Evolutionary conservation across 2,888 invertebrate genomes (phyloP), one percentile per base, ranked within the genome.

Genomic region (Exocentrus adspersus): DNA sequence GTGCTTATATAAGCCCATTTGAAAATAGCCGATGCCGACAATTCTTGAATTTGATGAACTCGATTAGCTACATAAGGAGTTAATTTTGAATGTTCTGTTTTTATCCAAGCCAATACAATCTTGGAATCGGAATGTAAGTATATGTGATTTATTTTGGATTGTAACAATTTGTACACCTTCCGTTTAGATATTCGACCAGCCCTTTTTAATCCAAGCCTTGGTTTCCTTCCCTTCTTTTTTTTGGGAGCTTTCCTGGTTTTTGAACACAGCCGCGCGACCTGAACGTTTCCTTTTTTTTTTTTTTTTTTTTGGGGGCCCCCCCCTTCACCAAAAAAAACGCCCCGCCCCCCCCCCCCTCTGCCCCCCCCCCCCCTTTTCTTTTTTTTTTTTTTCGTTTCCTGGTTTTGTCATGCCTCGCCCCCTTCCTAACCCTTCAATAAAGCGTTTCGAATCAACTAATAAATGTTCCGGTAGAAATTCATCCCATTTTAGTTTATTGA

Each of bases 271-370:
- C 4, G n/a, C n/a, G 42, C 2, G 20, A 62, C 16, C 2, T 17
- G 24, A 1, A 20, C 24, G 41, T 65, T 21, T n/a, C 2, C 5
- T 48, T 64, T 52, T n/a, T n/a, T n/a, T 10, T 60, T 16, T n/a
- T 30, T 20, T 10, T 62, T 16, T 14, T 66, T 9, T 37, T 69
- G 72, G 3, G 24, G 7, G 43, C 60, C 63, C 2, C 60, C 64
- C 1, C 64, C 71, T 30, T 71, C 72, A 6, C 62, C 68, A 17
- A 48, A 5, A 61, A 9, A 9, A 66, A 67, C 2, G 69, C 69
- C 51, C 72, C 72, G 0, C 57, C 61, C 51, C 70, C 70, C 37
- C 64, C 68, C 30, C 72, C 70, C 1, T 62, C 42, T 42, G 51
- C 59, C 58, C 10, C 9, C 28, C 12, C 46, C 24, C 24, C 10